Base-by-base conservation (phyloP, 92 coral and sea anemone genomes). In the Palythoa heliodiscus region DNA sequence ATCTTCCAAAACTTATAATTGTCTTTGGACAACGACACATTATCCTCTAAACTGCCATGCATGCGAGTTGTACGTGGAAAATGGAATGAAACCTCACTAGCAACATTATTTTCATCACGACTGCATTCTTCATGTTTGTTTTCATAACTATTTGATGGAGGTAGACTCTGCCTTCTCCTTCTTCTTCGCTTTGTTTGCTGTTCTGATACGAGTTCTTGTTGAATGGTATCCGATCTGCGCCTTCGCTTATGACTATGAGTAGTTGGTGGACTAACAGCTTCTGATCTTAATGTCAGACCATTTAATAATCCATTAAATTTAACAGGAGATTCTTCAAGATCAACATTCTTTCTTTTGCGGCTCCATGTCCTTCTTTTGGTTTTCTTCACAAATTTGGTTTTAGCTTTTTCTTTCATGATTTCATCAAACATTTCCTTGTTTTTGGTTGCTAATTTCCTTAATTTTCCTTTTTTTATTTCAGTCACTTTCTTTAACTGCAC, bases 1-100 rank as follows among this genome's bases (percentile, higher is more conserved):
- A 80, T 80, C 84, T 80, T 80, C 84, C 84, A 80, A 80, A 80
- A 80, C 63, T 70, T 70, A 80, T 64, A 80, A 52, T 80, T 64
- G 54, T 80, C 84, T 52, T 80, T 80, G 37, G 84, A 80, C 66
- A 80, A 67, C 17, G 61, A 80, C 14, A 80, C 84, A 48, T 50
- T 39, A 48, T 80, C 72, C 3, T 80, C 61, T 43, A 63, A 48
- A 25, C 58, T 48, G 7, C 84, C 84, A 66, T 80, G 84, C 84
- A 66, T 80, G 58, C 84, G 84, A 22, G 84, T 80, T 19, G 73
- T 80, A n/a, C 74, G 84, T 15, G 72, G 73, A 63, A 68, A 19
- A 66, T 3, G 22, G 23, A 40, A 6, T 7, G 82, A 15, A 39
- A 43, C 29, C 4, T 23, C 58, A 61, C 40, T 50, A 5, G 10